A percentile compares a stretch with the other conserved stretches of the same genome.
Evolutionary conservation across 1,140 invertebrate genomes (phyloP).

Genomic region (Lepidurus packardi): DNA sequence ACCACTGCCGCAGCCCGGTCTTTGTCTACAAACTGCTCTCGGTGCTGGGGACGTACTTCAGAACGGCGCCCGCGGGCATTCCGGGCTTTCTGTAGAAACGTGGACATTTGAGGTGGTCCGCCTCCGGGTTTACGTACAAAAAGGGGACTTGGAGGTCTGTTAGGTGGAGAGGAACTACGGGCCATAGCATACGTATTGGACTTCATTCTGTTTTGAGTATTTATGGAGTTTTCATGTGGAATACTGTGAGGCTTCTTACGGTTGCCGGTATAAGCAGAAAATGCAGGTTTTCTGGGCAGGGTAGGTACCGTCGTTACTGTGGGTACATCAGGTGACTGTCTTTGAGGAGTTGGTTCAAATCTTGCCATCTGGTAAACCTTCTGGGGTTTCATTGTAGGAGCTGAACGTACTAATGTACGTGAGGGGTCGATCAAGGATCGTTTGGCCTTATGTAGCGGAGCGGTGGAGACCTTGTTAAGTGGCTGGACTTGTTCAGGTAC

Average conservation of each 20-base stretch:
- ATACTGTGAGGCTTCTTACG: not conserved
- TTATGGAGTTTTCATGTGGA: not conserved
- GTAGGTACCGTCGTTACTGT: not conserved
- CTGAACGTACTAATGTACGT: not conserved
- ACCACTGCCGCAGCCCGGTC: constrained; percentile 81
- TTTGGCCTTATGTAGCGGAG: not conserved
- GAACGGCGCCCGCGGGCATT: not conserved
- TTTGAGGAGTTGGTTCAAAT: not conserved
- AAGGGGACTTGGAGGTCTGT: not conserved
- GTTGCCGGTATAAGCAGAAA: not conserved
- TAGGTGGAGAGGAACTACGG: not conserved
- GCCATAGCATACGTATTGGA: not conserved
- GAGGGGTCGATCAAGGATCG: not conserved
- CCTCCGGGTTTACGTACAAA: not conserved
- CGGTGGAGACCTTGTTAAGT: not conserved
- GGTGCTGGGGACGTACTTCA: constrained; percentile 7
- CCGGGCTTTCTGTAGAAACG: not conserved
- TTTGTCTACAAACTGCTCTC: constrained; percentile 79
- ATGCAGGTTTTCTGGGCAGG: not conserved
- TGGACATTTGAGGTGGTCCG: not conserved
- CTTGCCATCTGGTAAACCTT: not conserved
- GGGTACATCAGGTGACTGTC: not conserved
- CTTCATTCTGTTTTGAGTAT: not conserved
- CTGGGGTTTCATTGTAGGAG: not conserved
- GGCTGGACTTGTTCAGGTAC: not conserved